Percentiles rank a stretch among this genome's conserved stretches.
phyloP scores from a whole-genome alignment of 2,888 invertebrate genomes.

The Pocota personata region DNA sequence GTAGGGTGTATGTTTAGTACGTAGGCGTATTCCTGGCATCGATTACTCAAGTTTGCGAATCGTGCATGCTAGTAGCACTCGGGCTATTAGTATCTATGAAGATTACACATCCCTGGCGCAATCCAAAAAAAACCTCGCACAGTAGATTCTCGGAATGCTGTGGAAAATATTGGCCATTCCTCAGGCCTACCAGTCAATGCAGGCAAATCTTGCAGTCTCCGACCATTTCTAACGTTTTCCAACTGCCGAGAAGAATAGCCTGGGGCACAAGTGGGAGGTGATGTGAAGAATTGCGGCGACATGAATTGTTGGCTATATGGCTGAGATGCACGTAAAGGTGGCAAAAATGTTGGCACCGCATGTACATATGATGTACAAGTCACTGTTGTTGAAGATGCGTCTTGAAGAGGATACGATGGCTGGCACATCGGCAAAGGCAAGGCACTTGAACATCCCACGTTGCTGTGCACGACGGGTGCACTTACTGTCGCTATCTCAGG shows the following conservation, averaged over 20 bases:
- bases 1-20: too few relatives aligned
- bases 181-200: constrained; percentile 33
- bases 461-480: neutral
- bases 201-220: constrained; percentile 21
- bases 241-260: constrained; percentile 10
- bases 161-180: constrained; percentile 48
- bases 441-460: neutral
- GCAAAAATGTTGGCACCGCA: constrained; percentile 27
- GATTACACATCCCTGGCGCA: too few relatives aligned
- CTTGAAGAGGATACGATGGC: neutral
- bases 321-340: constrained; percentile 17
- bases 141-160: constrained; percentile 34
- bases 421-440: constrained; percentile 13
- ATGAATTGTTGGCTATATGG: constrained; percentile 3
- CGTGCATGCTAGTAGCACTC: too few relatives aligned
- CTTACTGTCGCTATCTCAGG: constrained; percentile 1
- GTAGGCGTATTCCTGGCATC: too few relatives aligned
- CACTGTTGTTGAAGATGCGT: neutral
- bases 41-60: too few relatives aligned
- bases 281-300: constrained; percentile 3
- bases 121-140: too few relatives aligned
- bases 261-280: constrained; percentile 13
- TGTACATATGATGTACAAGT: constrained; percentile 9
- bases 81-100: too few relatives aligned
- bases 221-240: constrained; percentile 6